These are phyloP conservation scores for Aphodius granarius DNA, from an alignment of 2,888 invertebrate genomes.

Conservation along the genomic window DNA sequence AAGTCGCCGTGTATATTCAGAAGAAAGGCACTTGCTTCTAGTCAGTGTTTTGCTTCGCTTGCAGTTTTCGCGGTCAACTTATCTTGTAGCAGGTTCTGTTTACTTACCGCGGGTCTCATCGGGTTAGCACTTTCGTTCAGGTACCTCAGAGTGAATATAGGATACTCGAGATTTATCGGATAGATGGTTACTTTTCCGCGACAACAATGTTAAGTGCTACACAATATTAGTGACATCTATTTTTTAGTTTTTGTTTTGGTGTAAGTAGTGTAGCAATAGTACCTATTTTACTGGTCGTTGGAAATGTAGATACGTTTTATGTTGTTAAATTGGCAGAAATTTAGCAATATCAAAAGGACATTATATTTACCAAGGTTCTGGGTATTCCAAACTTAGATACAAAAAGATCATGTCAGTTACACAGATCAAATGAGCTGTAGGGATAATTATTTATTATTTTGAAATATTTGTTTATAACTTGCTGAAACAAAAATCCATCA, in stretches of 20 bases:
- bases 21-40: constrained; percentile 29
- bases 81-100: background rate
- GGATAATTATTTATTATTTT: too few species aligned
- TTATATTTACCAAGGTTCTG: too few species aligned
- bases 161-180: background rate
- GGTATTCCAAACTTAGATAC: too few species aligned
- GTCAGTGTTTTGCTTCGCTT: constrained; percentile 8
- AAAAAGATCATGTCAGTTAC: too few species aligned
- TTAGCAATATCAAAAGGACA: too few species aligned
- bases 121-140: background rate
- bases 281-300: too few species aligned
- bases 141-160: background rate
- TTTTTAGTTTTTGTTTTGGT: background rate
- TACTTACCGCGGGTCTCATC: background rate
- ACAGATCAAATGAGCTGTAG: too few species aligned
- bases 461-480: too few species aligned
- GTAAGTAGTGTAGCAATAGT: too few species aligned
- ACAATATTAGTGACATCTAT: background rate
- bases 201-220: background rate
- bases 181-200: background rate
- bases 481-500: too few species aligned
- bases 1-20: constrained; percentile 16
- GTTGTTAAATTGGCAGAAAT: too few species aligned
- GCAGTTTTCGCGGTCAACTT: background rate
- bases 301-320: too few species aligned